phyloP scores from a whole-genome alignment of 1,140 invertebrate genomes.

The Tetramorium parvispinum region DNA sequence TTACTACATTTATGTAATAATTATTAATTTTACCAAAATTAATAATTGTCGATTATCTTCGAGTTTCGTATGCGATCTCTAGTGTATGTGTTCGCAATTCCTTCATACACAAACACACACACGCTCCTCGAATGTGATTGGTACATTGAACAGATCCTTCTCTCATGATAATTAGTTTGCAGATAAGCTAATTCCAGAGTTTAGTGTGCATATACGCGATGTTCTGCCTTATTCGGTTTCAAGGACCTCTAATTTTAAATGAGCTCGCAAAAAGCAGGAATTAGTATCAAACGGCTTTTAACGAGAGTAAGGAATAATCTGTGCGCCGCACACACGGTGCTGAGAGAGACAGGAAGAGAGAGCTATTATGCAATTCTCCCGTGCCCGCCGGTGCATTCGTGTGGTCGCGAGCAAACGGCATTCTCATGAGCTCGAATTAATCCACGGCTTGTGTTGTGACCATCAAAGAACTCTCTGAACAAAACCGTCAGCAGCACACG shows the following conservation, averaged over 20 bases:
- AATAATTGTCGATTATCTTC: not conserved
- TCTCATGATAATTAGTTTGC: slow-evolving; percentile 33
- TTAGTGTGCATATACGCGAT: not conserved
- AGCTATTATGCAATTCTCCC: slow-evolving; percentile 60
- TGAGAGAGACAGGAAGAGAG: not conserved
- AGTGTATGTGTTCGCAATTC: not conserved
- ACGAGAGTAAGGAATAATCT: slow-evolving; percentile 35
- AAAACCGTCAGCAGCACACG: slow-evolving; percentile 73
- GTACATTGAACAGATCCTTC: slow-evolving; percentile 13
- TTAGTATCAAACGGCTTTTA: slow-evolving; percentile 53
- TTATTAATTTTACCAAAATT: slow-evolving; percentile 5
- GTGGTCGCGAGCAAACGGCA: slow-evolving; percentile 60
- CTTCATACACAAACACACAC: not conserved
- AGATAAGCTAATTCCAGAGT: slow-evolving; percentile 19
- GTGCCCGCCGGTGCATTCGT: slow-evolving; percentile 74
- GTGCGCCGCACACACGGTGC: not conserved
- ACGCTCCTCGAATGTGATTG: slow-evolving; percentile 14
- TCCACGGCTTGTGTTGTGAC: slow-evolving; percentile 70
- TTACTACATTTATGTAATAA: not conserved
- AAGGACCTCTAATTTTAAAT: not conserved
- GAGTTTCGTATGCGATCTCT: not conserved
- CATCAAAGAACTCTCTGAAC: slow-evolving; percentile 67
- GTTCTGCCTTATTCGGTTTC: not conserved
- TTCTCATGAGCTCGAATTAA: slow-evolving; percentile 72
- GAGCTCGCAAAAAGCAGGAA: slow-evolving; percentile 26